Base-by-base conservation (phyloP, 2,113 vertebrate species). In the Sceloporus tristichus region DNA sequence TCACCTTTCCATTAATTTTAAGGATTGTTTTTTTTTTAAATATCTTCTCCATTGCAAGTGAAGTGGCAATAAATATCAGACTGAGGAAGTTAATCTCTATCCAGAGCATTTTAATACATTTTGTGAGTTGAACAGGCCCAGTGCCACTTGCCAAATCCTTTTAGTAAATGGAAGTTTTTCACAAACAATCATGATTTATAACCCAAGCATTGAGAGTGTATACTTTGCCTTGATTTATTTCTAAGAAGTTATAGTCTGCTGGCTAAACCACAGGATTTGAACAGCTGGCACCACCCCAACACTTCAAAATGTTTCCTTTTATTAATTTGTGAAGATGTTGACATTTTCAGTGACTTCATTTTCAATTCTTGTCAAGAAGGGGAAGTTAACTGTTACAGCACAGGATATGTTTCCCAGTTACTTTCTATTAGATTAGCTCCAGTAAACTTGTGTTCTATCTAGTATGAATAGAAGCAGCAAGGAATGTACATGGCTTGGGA, bases 101-200 rank as follows among this genome's bases (percentile, higher is more conserved):
- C 74, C 87, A 85, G 3, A 87, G 1, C 91, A 80, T 91, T 93
- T 90, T 84, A 66, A 82, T 94, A 21, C 23, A 59, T 91, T 92
- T 90, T 92, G n/a, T 79, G 71, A 94, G 68, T n/a, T n/a, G 19
- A 92, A 82, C 66, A 89, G 77, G 80, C 42, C 40, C 62, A 14
- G 71, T 91, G 82, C 62, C 84, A 93, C 91, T 93, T 92, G 78
- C 80, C 86, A 94, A 74, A 93, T 93, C 91, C 91, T 91, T 65
- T 90, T 87, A 93, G 71, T 29, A 90, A 92, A 90, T 93, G 84
- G 68, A 92, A 93, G 76, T 83, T 82, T n/a, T 75, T 53, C 79
- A 91, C 53, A 89, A 92, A 78, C 21, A 77, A 38, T 56, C 85
- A 6, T 90, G 90, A 94, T 93, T 92, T 92, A 85, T 92, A 78